Base-by-base conservation (phyloP, 2,113 vertebrate genomes). In the Mixornis gularis region DNA sequence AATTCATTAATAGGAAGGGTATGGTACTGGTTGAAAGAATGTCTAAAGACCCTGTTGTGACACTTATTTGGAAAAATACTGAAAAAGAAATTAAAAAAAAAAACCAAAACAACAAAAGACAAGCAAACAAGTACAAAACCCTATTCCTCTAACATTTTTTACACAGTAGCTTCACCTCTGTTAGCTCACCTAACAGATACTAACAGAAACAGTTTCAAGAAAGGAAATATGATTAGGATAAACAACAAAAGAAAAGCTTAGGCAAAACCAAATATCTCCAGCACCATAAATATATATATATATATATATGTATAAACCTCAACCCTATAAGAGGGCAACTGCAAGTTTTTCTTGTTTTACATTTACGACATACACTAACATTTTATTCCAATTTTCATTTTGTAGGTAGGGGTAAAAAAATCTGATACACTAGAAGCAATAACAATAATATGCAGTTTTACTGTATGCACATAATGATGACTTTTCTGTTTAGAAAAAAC, bases 91-190 rank as follows among this genome's bases (percentile, higher is more conserved):
- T 30, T 18, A 10, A 16, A 46, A 40, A 1, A 3, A 59, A 3
- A 49, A 51, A n/a, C n/a, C 56, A 14, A 18, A 14, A 18, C 41
- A 34, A 1, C 3, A 46, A 40, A 1, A 3, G 12, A 34, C 2
- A 55, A 48, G 40, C 22, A 51, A 66, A 27, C 17, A 43, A n/a
- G 13, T 20, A 38, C 7, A 53, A 38, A 56, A 9, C 3, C 4
- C 1, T 3, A 1, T 43, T 79, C 17, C 8, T 32, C 29, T 17
- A 53, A 8, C 4, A 6, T 7, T 18, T 29, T 49, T n/a, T 7
- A 62, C 81, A 49, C 11, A 25, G 3, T 55, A 34, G 1, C 18
- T 60, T 90, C 4, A 18, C 5, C n/a, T 79, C 83, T 71, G 11
- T 17, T 34, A 34, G 8, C 7, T 79, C 25, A 2, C 12, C 3